Conservation (phyloP, 2,113 vertebrate species). For the Paracanthobrama guichenoti region DNA sequence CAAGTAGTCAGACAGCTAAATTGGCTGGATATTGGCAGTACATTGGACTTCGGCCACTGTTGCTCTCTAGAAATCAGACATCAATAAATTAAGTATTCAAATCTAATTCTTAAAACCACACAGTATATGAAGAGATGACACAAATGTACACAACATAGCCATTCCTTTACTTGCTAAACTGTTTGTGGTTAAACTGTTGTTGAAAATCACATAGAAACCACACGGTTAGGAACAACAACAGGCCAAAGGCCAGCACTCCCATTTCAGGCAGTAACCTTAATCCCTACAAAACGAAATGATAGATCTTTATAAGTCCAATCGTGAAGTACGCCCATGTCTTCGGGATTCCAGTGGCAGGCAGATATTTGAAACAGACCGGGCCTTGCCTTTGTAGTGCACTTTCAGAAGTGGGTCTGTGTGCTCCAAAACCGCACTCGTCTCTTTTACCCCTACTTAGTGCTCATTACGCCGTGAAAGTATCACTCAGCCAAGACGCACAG, state of each 20-base stretch:
- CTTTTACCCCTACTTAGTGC: constrained; percentile 55
- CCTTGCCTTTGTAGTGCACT: constrained; percentile 46
- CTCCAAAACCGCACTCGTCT: constrained; percentile 57
- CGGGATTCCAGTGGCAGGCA: constrained; percentile 41
- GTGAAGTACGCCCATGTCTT: constrained; percentile 52
- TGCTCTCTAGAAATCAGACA: not conserved
- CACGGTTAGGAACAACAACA: not conserved
- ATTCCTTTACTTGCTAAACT: constrained; percentile 1
- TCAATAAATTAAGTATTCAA: not conserved
- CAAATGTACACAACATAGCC: not conserved
- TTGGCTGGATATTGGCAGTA: not conserved
- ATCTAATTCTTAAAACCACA: not conserved
- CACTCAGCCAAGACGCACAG: constrained; percentile 43
- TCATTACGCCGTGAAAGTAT: constrained; percentile 57
- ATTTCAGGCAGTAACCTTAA: constrained; percentile 30
- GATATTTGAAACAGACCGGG: constrained; percentile 59
- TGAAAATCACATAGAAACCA: constrained; percentile 31
- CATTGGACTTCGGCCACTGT: not conserved
- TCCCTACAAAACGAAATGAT: constrained; percentile 54
- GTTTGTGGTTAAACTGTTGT: constrained; percentile 12
- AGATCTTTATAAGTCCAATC: constrained; percentile 48
- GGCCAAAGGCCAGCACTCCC: constrained; percentile 31
- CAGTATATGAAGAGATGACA: not conserved
- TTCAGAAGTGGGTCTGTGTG: constrained; percentile 49
- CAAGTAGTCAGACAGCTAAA: not conserved